Evolutionary conservation across 1,140 invertebrate genomes (phyloP), one percentile per base, ranked within the genome.

Genomic region (Zophobas morio): DNA sequence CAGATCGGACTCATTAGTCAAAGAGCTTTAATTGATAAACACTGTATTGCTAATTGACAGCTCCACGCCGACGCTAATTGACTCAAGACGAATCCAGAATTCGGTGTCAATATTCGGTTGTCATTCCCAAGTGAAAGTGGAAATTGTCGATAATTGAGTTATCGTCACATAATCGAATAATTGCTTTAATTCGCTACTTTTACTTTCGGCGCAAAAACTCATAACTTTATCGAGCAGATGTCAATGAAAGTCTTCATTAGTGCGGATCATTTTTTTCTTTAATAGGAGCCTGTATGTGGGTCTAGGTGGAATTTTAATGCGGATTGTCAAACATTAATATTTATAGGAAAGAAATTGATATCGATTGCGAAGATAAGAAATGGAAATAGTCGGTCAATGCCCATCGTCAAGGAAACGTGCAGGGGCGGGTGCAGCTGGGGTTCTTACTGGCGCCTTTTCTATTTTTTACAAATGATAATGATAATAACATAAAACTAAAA

Each of bases 71-170:
- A 51, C 49, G n/a, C n/a, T 51, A 51, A 51, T 51, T 51, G 49
- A 51, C 49, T 5, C 42, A 46, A 46, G 42, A 8, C 42, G 42
- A 46, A 20, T 20, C 20, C 20, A 20, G 20, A 20, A 20, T 20
- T 20, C 20, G 20, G 20, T 20, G 20, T 20, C 20, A 20, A 20
- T 20, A 20, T 20, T 46, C 8, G 42, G 42, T 3, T 46, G 42
- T 46, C 42, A 46, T 46, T 46, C 42, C 3, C 42, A 3, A 8
- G 42, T 33, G 1, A 60, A 2, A 2, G 56, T 36, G 56, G 37
- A 37, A 60, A 36, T 36, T 4, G 34, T 36, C 49, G 56, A 60
- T 60, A 60, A 60, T 60, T 60, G 34, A n/a, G 34, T 60, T 60
- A 60, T 60, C 56, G 36, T 60, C 56, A 6, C 33, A 8, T 35